A percentile compares a stretch with the other conserved stretches of the same genome.
phyloP scores from a whole-genome alignment of 92 coral and sea anemone genomes.

The Muricea muricata region DNA sequence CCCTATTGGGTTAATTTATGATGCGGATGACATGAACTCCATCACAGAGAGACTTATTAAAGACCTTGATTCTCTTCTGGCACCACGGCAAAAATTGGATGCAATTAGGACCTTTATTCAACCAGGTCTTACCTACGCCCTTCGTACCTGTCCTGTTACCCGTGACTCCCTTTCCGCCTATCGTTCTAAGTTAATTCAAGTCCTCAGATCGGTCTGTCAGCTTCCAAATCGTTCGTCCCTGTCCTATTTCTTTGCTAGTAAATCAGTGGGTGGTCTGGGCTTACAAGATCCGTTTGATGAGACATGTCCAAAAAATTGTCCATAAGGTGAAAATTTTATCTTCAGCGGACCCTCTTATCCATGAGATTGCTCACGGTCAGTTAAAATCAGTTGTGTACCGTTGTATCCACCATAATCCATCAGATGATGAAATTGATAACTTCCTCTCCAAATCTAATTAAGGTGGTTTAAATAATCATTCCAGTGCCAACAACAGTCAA shows the following conservation, averaged over 20 bases:
- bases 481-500: background rate
- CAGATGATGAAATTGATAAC: background rate
- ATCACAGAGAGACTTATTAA: background rate
- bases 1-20: no score
- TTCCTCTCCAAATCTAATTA: background rate
- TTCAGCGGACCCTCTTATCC: background rate
- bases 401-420: background rate
- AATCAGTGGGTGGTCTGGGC: background rate
- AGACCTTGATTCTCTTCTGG: background rate
- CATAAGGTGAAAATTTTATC: background rate
- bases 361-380: background rate
- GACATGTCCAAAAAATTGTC: background rate
- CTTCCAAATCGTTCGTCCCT: background rate
- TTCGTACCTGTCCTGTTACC: background rate
- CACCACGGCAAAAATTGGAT: background rate
- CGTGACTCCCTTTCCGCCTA: background rate
- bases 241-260: background rate
- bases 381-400: background rate
- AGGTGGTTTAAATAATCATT: background rate
- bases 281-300: background rate
- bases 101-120: background rate
- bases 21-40: background rate
- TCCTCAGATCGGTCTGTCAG: background rate
- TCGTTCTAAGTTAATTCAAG: background rate
- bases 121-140: background rate